phyloP scores from a whole-genome alignment of 2,888 invertebrate genomes.

The Tenthredo scrophulariae region DNA sequence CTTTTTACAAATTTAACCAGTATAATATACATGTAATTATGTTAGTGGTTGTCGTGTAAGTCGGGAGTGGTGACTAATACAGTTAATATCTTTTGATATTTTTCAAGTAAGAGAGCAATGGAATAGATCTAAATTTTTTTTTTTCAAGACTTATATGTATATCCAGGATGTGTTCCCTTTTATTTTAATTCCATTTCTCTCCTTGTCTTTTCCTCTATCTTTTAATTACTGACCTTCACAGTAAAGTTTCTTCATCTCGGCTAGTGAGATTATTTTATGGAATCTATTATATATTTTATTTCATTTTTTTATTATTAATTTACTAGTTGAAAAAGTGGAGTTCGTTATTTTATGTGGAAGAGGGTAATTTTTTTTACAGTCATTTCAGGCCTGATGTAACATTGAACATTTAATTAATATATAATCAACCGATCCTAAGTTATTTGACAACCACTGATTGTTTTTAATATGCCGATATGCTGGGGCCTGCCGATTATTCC shows the following conservation, averaged over 20 bases:
- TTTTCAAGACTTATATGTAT: not conserved
- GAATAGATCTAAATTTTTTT: not conserved
- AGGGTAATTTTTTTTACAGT: not conserved
- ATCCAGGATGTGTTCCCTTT: not conserved
- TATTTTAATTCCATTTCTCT: not conserved
- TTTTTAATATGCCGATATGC: conserved; percentile 32
- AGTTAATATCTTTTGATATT: conserved; percentile 12
- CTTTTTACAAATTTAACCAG: conserved; percentile 32
- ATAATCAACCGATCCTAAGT: conserved; percentile 13
- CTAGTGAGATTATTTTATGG: conserved; percentile 26
- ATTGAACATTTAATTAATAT: not conserved
- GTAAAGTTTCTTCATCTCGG: conserved; percentile 20
- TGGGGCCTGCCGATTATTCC: conserved; percentile 43
- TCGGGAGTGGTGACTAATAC: conserved; percentile 11
- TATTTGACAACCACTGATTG: conserved; percentile 43
- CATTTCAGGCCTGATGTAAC: conserved; percentile 5
- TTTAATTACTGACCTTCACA: conserved; percentile 14
- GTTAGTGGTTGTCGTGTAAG: conserved; percentile 47
- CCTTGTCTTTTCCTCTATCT: not conserved
- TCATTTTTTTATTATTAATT: conserved; percentile 4
- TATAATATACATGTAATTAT: conserved; percentile 26
- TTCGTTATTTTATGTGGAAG: not conserved
- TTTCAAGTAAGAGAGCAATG: not conserved
- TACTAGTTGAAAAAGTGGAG: conserved; percentile 19
- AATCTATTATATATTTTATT: not conserved